Evolutionary conservation across 2,113 vertebrate species (phyloP).

Genomic region (Phyllostomus discolor): DNA sequence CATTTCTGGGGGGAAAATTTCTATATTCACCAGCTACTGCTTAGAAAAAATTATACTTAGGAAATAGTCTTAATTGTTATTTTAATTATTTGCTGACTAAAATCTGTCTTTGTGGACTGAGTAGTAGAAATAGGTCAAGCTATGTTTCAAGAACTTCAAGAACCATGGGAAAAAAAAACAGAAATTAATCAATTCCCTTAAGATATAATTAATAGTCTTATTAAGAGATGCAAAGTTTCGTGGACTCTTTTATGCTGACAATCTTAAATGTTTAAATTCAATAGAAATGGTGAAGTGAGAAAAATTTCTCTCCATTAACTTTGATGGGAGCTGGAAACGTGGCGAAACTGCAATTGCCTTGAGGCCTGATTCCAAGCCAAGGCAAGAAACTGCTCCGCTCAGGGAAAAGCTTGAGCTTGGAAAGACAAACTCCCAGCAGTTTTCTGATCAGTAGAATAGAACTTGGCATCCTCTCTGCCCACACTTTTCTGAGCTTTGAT

Average conservation of each 20-base stretch:
- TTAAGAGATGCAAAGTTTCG: not conserved
- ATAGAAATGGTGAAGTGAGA: not conserved
- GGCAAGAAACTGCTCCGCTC: not conserved
- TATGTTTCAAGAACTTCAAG: not conserved
- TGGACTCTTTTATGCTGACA: not conserved
- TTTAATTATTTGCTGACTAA: not conserved
- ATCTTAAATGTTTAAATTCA: not conserved
- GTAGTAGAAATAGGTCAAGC: not conserved
- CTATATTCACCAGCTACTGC: not conserved
- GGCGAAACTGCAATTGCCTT: not conserved
- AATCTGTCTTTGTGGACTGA: not conserved
- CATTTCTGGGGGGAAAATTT: not conserved
- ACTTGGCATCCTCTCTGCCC: not conserved
- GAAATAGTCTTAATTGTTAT: not conserved
- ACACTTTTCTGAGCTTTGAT: not conserved
- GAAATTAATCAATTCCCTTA: not conserved
- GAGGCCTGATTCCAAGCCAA: not conserved
- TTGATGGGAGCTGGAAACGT: not conserved
- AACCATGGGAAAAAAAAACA: not conserved
- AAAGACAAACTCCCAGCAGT: not conserved
- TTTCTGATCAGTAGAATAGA: not conserved
- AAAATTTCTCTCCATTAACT: not conserved
- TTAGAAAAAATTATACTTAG: not conserved
- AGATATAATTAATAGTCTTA: not conserved
- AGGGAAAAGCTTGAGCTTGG: not conserved